Conservation (phyloP, 1,140 invertebrate genomes). For the Elymnias hypermnestra region DNA sequence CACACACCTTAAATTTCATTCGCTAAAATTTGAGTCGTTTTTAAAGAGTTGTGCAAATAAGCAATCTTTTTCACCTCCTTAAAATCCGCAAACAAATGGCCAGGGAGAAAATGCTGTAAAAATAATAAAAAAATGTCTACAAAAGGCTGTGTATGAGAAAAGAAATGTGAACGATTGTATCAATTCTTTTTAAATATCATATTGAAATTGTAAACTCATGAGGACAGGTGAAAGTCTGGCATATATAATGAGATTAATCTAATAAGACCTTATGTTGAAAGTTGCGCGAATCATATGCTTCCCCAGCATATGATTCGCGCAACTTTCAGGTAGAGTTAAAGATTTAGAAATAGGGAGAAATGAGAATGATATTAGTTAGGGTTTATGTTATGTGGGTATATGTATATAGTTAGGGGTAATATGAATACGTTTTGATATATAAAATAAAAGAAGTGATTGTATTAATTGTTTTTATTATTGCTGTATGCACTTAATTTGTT, state of each 20-base stretch:
- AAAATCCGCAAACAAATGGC: neutral
- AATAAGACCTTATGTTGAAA: neutral
- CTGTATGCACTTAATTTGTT: too few relatives aligned
- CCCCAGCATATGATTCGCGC: neutral
- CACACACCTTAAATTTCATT: too few relatives aligned
- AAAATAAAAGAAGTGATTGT: too few relatives aligned
- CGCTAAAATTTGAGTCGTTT: neutral
- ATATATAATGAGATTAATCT: neutral
- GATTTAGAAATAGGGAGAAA: slow-evolving; percentile 2
- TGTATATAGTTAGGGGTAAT: too few relatives aligned
- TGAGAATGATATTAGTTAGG: neutral
- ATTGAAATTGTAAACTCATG: neutral
- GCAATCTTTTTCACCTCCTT: neutral
- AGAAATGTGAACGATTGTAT: slow-evolving; percentile 5
- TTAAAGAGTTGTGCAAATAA: too few relatives aligned
- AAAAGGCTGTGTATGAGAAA: too few relatives aligned
- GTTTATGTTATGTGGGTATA: too few relatives aligned
- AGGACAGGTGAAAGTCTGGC: neutral
- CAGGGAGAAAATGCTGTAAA: neutral
- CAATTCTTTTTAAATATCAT: neutral
- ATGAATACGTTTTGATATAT: too few relatives aligned
- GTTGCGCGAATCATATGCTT: neutral
- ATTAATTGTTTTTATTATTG: too few relatives aligned
- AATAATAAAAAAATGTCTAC: too few relatives aligned
- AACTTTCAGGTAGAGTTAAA: neutral